These are phyloP conservation scores for Chaunax sp. DNA, from an alignment of 2,797 vertebrate species.

Conservation along the genomic window DNA sequence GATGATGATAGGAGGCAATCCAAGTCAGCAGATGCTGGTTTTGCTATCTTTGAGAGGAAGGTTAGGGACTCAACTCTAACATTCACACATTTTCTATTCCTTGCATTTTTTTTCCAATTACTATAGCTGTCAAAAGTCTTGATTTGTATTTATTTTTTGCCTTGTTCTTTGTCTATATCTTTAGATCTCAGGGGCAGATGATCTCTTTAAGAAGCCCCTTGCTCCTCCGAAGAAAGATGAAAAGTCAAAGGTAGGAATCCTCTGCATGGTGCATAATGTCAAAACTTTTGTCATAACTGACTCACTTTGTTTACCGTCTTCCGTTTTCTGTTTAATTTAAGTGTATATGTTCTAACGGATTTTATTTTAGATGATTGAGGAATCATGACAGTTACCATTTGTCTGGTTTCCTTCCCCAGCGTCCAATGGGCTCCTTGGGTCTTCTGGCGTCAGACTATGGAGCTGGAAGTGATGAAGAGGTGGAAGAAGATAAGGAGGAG, in stretches of 20 bases:
- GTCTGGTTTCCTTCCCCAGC: conserved; percentile 75
- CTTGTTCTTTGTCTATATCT: conserved; percentile 3
- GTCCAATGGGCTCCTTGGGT: conserved; percentile 93
- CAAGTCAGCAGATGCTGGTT: conserved; percentile 86
- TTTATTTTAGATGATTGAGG: background rate
- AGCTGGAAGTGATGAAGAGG: conserved; percentile 95
- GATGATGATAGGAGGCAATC: conserved; percentile 80
- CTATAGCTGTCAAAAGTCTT: background rate
- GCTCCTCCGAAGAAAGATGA: conserved; percentile 92
- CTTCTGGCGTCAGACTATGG: conserved; percentile 94
- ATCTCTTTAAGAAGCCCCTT: conserved; percentile 96
- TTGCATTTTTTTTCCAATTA: background rate
- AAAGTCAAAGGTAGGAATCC: conserved; percentile 86
- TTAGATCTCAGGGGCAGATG: conserved; percentile 84
- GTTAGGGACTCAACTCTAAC: conserved; percentile 36
- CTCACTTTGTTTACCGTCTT: background rate
- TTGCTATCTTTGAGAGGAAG: conserved; percentile 86
- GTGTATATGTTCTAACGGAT: background rate
- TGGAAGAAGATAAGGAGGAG: conserved; percentile 90
- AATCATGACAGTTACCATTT: background rate
- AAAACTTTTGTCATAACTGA: background rate
- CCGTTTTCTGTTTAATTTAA: too few relatives aligned
- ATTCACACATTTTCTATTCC: background rate
- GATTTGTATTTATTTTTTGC: background rate
- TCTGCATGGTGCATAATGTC: background rate